Base-by-base conservation (phyloP, 2,797 vertebrate species). In the Rhynchonycteris naso region DNA sequence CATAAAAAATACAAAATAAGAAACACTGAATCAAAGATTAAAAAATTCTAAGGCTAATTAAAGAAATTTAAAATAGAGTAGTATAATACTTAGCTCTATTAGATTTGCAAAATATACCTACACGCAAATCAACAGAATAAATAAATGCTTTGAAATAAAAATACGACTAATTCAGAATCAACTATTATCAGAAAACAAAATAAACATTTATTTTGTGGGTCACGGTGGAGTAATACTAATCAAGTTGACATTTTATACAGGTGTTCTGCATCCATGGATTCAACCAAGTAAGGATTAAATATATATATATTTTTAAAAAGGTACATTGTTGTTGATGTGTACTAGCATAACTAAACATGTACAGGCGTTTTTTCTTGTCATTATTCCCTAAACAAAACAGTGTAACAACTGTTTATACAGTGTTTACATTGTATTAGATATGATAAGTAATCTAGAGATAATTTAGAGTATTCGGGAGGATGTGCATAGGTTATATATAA, bases 41-140 rank as follows among this genome's bases (percentile, higher is more conserved):
- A 88, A 91, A 88, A 93, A 90, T 52, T 93, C 76, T 35, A 94
- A 10, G 3, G 3, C 28, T 68, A 69, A 56, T 86, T 54, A 54
- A 76, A 76, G 18, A 76, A 76, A 54, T 33, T 22, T 76, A 22
- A 33, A 76, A 24, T 24, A 71, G 21, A 71, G 38, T 35, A 38
- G 8, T 75, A 47, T 81, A 85, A 91, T 21, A 69, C 12, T 61
- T 72, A 78, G 15, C 65, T 69, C 22, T 84, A 43, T 18, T 47
- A 80, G n/a, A 74, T 56, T 74, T 83, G 52, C 54, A 91, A 54
- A 68, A 94, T 79, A 56, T 58, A 80, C 4, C 35, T 63, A 75
- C 1, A 76, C 47, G 52, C 14, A 66, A 33, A 90, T 61, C 16
- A 90, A 90, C 30, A 78, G 90, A 92, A 82, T 3, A 69, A 84